phyloP scores from a whole-genome alignment of 2,797 vertebrate genomes.

The Hephaestus fuliginosus region DNA sequence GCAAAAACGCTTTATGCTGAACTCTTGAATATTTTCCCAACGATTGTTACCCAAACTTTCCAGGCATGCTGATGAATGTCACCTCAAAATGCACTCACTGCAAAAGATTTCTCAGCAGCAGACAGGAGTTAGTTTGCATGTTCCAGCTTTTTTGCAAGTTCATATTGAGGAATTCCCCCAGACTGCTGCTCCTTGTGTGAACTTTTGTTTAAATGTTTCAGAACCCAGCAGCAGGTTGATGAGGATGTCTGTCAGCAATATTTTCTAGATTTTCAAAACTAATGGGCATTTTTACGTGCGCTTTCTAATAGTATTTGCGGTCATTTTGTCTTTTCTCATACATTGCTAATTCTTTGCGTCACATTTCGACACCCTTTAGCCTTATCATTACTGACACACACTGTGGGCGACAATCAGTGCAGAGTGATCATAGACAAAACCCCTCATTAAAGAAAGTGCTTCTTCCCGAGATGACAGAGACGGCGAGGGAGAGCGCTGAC shows the following conservation, averaged over 20 bases:
- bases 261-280: not conserved
- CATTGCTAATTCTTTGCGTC: not conserved
- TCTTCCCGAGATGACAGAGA: slow-evolving; percentile 18
- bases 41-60: not conserved
- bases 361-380: slow-evolving; percentile 16
- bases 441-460: slow-evolving; percentile 56
- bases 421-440: slow-evolving; percentile 36
- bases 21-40: not conserved
- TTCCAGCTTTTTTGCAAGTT: not conserved
- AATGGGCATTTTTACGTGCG: not conserved
- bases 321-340: not conserved
- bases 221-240: not conserved
- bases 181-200: not conserved
- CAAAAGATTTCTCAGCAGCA: slow-evolving; percentile 1
- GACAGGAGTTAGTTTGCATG: not conserved
- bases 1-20: not conserved
- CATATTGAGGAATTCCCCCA: not conserved
- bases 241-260: not conserved
- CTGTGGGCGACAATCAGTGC: slow-evolving; percentile 28
- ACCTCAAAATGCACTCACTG: not conserved
- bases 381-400: slow-evolving; percentile 17
- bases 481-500: slow-evolving; percentile 33
- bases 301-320: not conserved
- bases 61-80: not conserved
- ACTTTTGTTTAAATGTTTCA: not conserved